Percentiles rank a stretch among this genome's conserved stretches.
Conservation (phyloP, 2,888 invertebrate species). For the Sminthurides aquaticus region DNA sequence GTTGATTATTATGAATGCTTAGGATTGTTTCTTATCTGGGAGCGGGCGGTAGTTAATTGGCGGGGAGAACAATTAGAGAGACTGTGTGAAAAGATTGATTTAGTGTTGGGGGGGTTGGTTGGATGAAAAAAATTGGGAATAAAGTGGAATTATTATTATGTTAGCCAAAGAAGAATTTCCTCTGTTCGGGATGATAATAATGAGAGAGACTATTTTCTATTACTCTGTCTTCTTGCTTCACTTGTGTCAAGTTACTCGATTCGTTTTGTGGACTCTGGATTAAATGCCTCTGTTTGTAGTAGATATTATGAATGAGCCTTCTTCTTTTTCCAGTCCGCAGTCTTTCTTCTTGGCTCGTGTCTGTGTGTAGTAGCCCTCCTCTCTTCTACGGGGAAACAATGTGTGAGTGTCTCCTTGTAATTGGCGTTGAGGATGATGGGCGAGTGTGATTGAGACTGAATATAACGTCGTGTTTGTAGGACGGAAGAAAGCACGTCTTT, state of each 20-base stretch:
- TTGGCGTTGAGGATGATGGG: constrained; percentile 12
- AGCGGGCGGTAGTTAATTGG: neutral
- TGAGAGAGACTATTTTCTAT: neutral
- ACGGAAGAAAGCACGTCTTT: constrained; percentile 20
- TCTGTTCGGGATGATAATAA: neutral
- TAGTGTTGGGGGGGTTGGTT: neutral
- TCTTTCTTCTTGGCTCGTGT: too few species aligned
- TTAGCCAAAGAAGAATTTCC: neutral
- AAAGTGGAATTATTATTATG: neutral
- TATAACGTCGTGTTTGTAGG: neutral
- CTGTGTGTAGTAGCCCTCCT: too few species aligned
- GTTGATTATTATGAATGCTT: neutral
- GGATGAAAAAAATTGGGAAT: neutral
- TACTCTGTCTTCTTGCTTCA: neutral
- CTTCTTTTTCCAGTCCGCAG: neutral
- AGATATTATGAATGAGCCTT: neutral
- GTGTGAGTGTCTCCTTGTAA: constrained; percentile 22
- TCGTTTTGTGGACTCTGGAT: neutral
- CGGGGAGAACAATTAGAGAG: neutral
- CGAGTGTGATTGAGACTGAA: neutral
- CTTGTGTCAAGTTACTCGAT: neutral
- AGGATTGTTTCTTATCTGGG: neutral
- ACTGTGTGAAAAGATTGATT: neutral
- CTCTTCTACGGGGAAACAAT: constrained; percentile 15
- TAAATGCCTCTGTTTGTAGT: neutral